A percentile compares a stretch with the other conserved stretches of the same genome.
phyloP scores from a whole-genome alignment of 2,888 invertebrate genomes.

The Lochmaea crataegi region DNA sequence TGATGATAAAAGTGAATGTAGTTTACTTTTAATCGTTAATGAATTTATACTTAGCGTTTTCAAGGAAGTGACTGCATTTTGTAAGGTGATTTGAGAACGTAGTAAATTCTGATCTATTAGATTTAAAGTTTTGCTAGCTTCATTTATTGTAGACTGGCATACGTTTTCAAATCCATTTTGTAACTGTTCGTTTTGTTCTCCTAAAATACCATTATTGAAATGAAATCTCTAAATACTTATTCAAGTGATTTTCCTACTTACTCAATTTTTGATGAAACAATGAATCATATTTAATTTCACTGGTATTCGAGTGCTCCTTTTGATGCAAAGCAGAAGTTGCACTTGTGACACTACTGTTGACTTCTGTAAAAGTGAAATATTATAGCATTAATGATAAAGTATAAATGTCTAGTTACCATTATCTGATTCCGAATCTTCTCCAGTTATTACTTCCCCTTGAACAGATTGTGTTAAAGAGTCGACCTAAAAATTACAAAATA shows the following conservation, averaged over 20 bases:
- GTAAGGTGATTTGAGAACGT: constrained; percentile 61
- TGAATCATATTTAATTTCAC: constrained; percentile 51
- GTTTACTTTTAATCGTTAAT: constrained; percentile 57
- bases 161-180: constrained; percentile 55
- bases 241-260: constrained; percentile 44
- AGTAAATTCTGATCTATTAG: constrained; percentile 60
- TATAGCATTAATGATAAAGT: background rate
- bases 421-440: constrained; percentile 64
- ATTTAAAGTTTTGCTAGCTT: constrained; percentile 57
- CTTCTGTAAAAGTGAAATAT: constrained; percentile 49
- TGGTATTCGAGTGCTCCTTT: constrained; percentile 33
- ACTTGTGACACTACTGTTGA: constrained; percentile 54
- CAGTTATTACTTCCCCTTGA: constrained; percentile 60
- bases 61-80: constrained; percentile 60
- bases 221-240: background rate
- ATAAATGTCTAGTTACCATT: constrained; percentile 51
- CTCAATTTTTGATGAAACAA: constrained; percentile 59
- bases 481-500: constrained; percentile 38
- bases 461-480: constrained; percentile 48
- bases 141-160: constrained; percentile 53
- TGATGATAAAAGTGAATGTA: constrained; percentile 58
- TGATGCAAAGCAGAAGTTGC: constrained; percentile 54
- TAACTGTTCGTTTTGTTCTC: constrained; percentile 59
- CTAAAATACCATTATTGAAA: constrained; percentile 51
- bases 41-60: constrained; percentile 59